Base-by-base conservation (phyloP, 2,113 vertebrate genomes). In the Otolemur garnettii region DNA sequence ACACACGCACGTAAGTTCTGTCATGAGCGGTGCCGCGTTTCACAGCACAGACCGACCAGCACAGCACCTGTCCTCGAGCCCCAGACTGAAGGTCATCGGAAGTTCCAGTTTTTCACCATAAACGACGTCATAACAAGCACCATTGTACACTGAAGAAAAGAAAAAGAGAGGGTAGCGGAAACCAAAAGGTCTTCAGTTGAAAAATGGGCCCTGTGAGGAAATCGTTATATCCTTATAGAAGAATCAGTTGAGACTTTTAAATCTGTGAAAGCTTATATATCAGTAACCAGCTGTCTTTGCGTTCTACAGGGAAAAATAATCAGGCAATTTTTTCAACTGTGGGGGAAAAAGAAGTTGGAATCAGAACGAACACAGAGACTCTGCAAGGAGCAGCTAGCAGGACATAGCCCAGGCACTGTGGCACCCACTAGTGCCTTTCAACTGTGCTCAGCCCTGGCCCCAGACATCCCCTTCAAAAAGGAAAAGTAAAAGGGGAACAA, bases 11-110 rank as follows among this genome's bases (percentile, higher is more conserved):
- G 7, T 12, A 42, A n/a, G 8, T 59, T 74, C 18, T 60, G 14
- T 30, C n/a, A 38, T 0, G 2, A 30, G 18, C 60, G 4, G 6
- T 4, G 2, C 18, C 9, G 5, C 2, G 6, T 60, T 19, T 15
- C 35, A 5, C 0, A 15, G 26, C 4, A 15, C 53, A 0, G 18
- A 7, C 2, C 13, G 1, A 4, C 19, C 50, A 53, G 18, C 3
- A 5, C 50, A 53, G 18, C 3, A 5, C 71, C 12, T 45, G 30
- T 14, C 15, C 24, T 17, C 9, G 12, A 17, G 15, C 14, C 24
- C 42, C 24, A 12, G 21, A 2, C 18, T 1, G 18, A 33, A 42
- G 18, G 42, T 45, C 13, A 38, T 21, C 22, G 7, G 59, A 59
- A 18, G 30, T 30, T 64, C 42, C 11, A 7, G 22, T 7, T 35